These are phyloP conservation scores for Rhagonycha fulva DNA, from an alignment of 2,888 invertebrate genomes.

Conservation along the genomic window DNA sequence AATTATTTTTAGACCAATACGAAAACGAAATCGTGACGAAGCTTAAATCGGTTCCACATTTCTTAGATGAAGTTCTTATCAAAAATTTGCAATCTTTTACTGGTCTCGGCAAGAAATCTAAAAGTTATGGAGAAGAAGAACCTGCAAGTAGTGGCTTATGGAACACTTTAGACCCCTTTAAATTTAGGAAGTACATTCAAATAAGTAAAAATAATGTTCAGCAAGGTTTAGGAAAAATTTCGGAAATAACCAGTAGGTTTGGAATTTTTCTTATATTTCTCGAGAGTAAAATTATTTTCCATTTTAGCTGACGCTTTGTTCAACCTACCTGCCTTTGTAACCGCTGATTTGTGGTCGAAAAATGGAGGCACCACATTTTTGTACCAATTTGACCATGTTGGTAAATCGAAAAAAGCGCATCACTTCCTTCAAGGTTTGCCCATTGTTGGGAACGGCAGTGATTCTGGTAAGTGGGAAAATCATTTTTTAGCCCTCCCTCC, in stretches of 20 bases:
- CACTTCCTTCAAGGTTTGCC: conserved; percentile 70
- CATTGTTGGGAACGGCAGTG: conserved; percentile 58
- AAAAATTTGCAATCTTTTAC: conserved; percentile 52
- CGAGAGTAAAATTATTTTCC: neutral
- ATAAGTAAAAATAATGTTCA: conserved; percentile 44
- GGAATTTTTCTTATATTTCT: neutral
- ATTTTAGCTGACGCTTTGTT: conserved; percentile 71
- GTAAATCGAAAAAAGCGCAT: conserved; percentile 64
- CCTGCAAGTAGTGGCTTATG: conserved; percentile 18
- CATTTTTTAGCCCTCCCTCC: neutral
- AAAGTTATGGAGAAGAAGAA: neutral
- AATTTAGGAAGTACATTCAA: conserved; percentile 50
- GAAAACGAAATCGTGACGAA: conserved; percentile 51
- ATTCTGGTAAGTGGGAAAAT: conserved; percentile 33
- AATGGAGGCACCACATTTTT: conserved; percentile 66
- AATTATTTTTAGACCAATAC: conserved; percentile 40
- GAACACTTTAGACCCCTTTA: conserved; percentile 38
- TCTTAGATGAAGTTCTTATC: conserved; percentile 52
- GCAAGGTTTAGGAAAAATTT: conserved; percentile 61
- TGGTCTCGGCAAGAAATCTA: conserved; percentile 38
- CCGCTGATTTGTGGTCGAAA: conserved; percentile 71
- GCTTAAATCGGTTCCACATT: conserved; percentile 53
- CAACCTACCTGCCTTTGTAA: conserved; percentile 75
- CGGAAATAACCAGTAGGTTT: conserved; percentile 59
- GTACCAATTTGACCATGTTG: conserved; percentile 76